These are phyloP conservation scores for Solenopsis invicta DNA, from an alignment of 1,140 invertebrate genomes.

Conservation along the genomic window DNA sequence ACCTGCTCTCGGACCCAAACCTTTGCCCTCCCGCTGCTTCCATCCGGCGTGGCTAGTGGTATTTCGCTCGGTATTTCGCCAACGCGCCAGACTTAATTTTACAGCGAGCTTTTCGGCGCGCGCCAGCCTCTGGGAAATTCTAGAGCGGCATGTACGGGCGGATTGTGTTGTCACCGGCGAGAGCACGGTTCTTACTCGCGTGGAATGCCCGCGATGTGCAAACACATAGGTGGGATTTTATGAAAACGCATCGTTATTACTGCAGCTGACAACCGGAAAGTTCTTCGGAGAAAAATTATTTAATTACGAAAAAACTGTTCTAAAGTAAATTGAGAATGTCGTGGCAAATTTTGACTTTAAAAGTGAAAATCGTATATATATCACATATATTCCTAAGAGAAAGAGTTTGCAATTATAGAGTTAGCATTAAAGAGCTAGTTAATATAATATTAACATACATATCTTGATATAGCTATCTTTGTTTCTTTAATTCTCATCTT, in stretches of 20 bases:
- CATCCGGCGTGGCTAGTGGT: constrained; percentile 22
- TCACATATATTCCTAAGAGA: background rate
- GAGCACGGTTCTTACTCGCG: constrained; percentile 50
- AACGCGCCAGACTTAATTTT: constrained; percentile 72
- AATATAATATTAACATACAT: background rate
- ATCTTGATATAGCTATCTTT: background rate
- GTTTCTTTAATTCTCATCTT: background rate
- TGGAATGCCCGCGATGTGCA: constrained; percentile 62
- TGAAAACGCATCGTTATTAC: constrained; percentile 22
- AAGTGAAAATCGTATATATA: background rate
- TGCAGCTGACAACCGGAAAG: background rate
- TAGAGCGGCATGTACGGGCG: background rate
- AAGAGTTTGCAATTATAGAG: background rate
- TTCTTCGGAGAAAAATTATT: constrained; percentile 18
- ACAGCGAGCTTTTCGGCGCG: constrained; percentile 60
- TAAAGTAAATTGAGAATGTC: background rate
- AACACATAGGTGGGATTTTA: constrained; percentile 8
- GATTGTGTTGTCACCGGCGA: constrained; percentile 38
- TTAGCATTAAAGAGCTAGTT: background rate
- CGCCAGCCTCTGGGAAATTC: constrained; percentile 61
- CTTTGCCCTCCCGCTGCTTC: constrained; percentile 65
- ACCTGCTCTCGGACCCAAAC: constrained; percentile 78
- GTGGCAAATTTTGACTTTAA: background rate
- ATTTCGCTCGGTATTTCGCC: constrained; percentile 70
- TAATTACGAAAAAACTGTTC: background rate